phyloP scores from a whole-genome alignment of 2,797 vertebrate species.

The Microctenopoma steveboyesi region DNA sequence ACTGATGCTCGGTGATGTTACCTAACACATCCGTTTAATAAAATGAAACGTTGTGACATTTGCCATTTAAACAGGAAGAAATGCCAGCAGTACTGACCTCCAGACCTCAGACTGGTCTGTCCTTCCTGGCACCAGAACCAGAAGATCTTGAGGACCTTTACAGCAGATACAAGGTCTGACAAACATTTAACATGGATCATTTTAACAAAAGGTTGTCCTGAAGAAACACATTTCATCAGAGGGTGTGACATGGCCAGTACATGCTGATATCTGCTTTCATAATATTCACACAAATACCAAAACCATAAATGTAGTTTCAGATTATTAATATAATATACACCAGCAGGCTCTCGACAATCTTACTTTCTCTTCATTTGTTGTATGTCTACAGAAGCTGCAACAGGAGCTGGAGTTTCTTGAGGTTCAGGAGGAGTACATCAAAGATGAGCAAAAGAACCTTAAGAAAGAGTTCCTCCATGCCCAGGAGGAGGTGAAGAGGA shows the following conservation, averaged over 20 bases:
- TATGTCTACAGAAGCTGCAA: constrained; percentile 87
- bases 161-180: constrained; percentile 91
- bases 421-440: constrained; percentile 96
- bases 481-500: constrained; percentile 95
- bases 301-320: no score
- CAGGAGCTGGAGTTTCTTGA: constrained; percentile 96
- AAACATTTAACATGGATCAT: neutral
- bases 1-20: neutral
- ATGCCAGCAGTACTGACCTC: constrained; percentile 85
- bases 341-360: neutral
- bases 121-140: constrained; percentile 91
- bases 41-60: neutral
- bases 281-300: no score
- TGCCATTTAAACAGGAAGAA: constrained; percentile 83
- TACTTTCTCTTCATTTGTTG: neutral
- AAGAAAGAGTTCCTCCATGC: constrained; percentile 97
- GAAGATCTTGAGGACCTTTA: constrained; percentile 95
- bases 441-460: constrained; percentile 95
- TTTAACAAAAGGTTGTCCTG: no score
- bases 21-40: neutral
- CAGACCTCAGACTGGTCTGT: constrained; percentile 89
- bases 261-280: no score
- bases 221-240: no score
- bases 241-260: no score
- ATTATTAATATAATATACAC: no score